Evolutionary conservation across 2,797 vertebrate genomes (phyloP).

Genomic region (Ara ararauna): DNA sequence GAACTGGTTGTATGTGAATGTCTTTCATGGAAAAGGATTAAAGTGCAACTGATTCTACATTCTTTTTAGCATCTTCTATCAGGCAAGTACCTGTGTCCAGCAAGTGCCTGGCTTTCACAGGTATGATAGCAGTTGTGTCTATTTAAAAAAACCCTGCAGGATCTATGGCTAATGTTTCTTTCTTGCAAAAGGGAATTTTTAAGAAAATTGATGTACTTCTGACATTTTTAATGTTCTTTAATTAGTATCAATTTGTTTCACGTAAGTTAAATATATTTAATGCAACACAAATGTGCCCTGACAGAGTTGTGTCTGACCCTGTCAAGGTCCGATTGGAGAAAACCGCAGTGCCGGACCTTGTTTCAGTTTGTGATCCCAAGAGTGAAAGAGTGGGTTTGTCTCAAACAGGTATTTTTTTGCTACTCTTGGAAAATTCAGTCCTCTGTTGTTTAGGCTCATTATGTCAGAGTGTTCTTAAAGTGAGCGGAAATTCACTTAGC

Average conservation of each 20-base stretch:
- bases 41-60: not conserved
- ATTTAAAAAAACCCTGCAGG: not conserved
- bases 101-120: not conserved
- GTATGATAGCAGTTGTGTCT: not conserved
- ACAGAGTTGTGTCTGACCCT: not conserved
- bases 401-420: not conserved
- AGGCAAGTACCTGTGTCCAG: not conserved
- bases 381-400: not conserved
- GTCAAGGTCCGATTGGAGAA: not conserved
- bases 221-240: not conserved
- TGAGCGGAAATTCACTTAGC: not conserved
- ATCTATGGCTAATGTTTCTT: not conserved
- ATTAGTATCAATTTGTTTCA: not conserved
- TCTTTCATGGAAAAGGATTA: not conserved
- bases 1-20: not conserved
- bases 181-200: not conserved
- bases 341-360: not conserved
- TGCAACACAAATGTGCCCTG: not conserved
- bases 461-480: not conserved
- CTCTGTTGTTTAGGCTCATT: not conserved
- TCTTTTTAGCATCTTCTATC: not conserved
- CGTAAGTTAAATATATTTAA: not conserved
- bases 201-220: not conserved
- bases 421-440: not conserved
- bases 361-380: not conserved